These are phyloP conservation scores for Wasmannia auropunctata DNA, from an alignment of 1,140 invertebrate species.

Conservation along the genomic window DNA sequence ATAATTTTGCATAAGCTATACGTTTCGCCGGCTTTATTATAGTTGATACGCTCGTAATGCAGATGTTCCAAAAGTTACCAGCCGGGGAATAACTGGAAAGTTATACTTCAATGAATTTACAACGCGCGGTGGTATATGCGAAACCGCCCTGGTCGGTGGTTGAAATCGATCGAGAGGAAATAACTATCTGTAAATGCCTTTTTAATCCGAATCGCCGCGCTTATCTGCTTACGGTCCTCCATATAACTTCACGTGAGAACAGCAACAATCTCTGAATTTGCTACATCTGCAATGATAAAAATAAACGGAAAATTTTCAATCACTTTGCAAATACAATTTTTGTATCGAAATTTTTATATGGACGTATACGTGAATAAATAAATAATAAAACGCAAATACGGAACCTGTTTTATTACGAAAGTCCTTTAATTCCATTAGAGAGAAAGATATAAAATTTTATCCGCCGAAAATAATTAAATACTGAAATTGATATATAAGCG, in stretches of 20 bases:
- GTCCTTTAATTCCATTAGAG: background rate
- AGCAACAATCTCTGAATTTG: background rate
- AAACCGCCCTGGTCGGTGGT: background rate
- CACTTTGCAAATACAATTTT: background rate
- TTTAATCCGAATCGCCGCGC: background rate
- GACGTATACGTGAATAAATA: background rate
- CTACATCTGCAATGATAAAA: background rate
- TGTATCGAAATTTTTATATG: background rate
- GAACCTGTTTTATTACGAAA: background rate
- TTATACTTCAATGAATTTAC: conserved; percentile 59
- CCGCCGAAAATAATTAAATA: conserved; percentile 7
- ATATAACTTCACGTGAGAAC: background rate
- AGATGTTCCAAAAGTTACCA: conserved; percentile 58
- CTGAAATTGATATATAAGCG: background rate
- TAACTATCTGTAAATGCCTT: conserved; percentile 22
- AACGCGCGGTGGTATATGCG: background rate
- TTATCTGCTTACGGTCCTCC: background rate
- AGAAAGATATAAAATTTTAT: background rate
- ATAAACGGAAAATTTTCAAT: background rate
- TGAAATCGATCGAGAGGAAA: conserved; percentile 25
- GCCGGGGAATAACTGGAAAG: conserved; percentile 57
- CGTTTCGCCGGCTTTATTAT: conserved; percentile 46
- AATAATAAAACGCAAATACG: background rate
- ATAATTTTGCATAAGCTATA: conserved; percentile 57
- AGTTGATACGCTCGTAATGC: conserved; percentile 45